A percentile compares a stretch with the other conserved stretches of the same genome.
These are phyloP conservation scores for Muscicapa adusta DNA, from an alignment of 2,113 vertebrate genomes.

Conservation along the genomic window DNA sequence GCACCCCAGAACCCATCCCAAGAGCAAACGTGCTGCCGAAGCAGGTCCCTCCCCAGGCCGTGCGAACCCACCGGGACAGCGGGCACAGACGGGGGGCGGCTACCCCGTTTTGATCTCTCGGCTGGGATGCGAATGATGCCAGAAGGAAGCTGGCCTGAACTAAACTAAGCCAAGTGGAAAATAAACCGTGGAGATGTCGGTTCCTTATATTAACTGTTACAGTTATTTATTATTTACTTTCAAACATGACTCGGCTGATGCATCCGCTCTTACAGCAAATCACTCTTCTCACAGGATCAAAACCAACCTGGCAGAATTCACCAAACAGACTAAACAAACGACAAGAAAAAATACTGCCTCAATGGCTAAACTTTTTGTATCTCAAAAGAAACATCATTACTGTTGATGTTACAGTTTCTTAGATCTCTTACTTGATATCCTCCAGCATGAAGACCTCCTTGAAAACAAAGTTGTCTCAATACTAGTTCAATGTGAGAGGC, in stretches of 20 bases:
- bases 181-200: neutral
- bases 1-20: neutral
- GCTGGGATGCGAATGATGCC: neutral
- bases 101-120: neutral
- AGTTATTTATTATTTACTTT: conserved; percentile 10
- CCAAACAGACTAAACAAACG: conserved; percentile 24
- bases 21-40: neutral
- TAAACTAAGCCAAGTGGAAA: neutral
- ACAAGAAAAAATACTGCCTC: neutral
- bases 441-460: neutral
- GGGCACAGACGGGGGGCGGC: neutral
- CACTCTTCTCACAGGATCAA: neutral
- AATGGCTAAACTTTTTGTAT: neutral
- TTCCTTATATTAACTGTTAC: neutral
- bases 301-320: neutral
- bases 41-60: neutral
- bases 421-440: neutral
- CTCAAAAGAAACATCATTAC: neutral
- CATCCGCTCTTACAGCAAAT: neutral
- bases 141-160: neutral
- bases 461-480: neutral
- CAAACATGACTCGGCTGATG: neutral
- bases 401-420: neutral
- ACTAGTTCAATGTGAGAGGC: neutral
- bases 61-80: neutral